Evolutionary conservation across 2,888 invertebrate genomes (phyloP).

Genomic region (Alcis repandata): DNA sequence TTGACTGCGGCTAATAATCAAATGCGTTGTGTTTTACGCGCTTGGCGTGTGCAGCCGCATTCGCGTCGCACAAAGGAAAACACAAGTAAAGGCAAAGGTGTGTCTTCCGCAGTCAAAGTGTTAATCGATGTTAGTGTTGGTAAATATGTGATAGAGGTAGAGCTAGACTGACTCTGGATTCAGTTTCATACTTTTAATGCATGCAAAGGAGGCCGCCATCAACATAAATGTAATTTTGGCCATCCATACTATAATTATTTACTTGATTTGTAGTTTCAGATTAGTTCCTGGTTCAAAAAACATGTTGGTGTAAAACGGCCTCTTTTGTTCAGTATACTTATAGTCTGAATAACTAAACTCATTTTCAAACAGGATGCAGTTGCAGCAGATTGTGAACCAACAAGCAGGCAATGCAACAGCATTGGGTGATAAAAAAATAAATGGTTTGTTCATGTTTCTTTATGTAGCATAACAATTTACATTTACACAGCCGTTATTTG

Average conservation of each 20-base stretch:
- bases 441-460: conserved; percentile 72
- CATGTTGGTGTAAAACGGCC: conserved; percentile 42
- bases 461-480: conserved; percentile 14
- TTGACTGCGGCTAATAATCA: too few species aligned
- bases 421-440: conserved; percentile 61
- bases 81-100: too few species aligned
- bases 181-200: conserved; percentile 7
- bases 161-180: background rate
- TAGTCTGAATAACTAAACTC: conserved; percentile 31
- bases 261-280: conserved; percentile 10
- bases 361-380: conserved; percentile 68
- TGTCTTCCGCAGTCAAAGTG: too few species aligned
- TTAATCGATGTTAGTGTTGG: too few species aligned
- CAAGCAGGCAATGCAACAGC: conserved; percentile 65
- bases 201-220: conserved; percentile 60
- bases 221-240: conserved; percentile 17
- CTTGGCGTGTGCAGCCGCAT: too few species aligned
- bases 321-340: conserved; percentile 53
- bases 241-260: conserved; percentile 10
- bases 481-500: conserved; percentile 45
- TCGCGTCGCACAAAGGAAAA: too few species aligned
- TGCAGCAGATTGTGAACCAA: conserved; percentile 65
- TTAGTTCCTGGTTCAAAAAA: conserved; percentile 49
- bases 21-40: too few species aligned
- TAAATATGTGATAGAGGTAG: too few species aligned